Evolutionary conservation across 1,140 invertebrate genomes (phyloP).

Genomic region (Drosophila melanica): DNA sequence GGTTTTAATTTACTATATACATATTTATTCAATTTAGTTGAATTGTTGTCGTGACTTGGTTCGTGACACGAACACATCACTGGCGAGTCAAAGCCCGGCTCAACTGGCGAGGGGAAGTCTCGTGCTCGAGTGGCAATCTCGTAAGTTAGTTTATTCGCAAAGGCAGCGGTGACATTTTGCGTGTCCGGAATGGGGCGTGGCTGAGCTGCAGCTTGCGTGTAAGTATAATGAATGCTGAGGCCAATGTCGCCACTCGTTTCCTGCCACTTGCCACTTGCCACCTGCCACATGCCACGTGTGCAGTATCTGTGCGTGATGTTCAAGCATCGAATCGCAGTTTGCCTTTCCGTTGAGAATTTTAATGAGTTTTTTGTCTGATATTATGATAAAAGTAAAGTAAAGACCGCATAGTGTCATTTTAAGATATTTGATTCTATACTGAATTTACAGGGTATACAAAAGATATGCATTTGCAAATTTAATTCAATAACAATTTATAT

Average conservation of each 20-base stretch:
- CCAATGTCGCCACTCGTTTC: constrained; percentile 17
- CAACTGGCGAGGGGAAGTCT: background rate
- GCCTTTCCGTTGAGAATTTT: constrained; percentile 50
- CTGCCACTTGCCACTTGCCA: background rate
- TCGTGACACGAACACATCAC: constrained; percentile 5
- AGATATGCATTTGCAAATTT: too few relatives aligned
- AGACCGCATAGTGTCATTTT: too few relatives aligned
- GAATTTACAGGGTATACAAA: too few relatives aligned
- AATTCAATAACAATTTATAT: too few relatives aligned
- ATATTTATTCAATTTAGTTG: background rate
- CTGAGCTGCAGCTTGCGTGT: constrained; percentile 23
- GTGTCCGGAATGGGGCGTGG: background rate
- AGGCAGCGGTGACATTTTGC: constrained; percentile 31
- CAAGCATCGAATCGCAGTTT: constrained; percentile 25
- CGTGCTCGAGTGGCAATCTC: background rate
- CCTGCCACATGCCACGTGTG: constrained; percentile 29
- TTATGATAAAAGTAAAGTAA: too few relatives aligned
- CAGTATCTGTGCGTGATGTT: constrained; percentile 19
- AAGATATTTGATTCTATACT: too few relatives aligned
- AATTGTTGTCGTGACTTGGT: background rate
- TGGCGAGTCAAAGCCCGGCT: background rate
- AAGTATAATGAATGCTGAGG: constrained; percentile 23
- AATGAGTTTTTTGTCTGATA: constrained; percentile 44
- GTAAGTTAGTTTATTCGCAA: constrained; percentile 58
- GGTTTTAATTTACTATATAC: too few relatives aligned